Evolutionary conservation across 2,888 invertebrate genomes (phyloP).

Genomic region (Azorinus chamasolen): DNA sequence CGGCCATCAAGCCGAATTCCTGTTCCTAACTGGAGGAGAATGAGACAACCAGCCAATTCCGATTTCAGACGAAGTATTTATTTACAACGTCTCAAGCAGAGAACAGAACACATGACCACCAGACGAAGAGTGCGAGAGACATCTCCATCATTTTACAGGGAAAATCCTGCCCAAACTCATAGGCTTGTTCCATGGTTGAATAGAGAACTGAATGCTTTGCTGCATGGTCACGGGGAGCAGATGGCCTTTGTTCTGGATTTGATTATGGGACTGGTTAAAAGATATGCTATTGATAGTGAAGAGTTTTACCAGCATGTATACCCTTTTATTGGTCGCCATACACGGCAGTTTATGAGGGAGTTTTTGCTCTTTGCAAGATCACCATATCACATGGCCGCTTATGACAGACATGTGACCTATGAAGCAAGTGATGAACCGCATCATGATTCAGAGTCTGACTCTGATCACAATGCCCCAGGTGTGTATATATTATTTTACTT

Average conservation of each 20-base stretch:
- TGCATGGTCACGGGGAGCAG: slow-evolving; percentile 85
- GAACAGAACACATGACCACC: slow-evolving; percentile 87
- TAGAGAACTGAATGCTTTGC: slow-evolving; percentile 93
- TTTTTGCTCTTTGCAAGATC: slow-evolving; percentile 94
- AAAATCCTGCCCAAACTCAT: slow-evolving; percentile 92
- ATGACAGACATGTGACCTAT: slow-evolving; percentile 86
- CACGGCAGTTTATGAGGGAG: slow-evolving; percentile 96
- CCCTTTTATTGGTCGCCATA: slow-evolving; percentile 91
- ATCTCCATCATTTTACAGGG: slow-evolving; percentile 83
- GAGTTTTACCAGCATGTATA: slow-evolving; percentile 91
- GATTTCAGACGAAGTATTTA: slow-evolving; percentile 91
- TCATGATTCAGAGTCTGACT: slow-evolving; percentile 64
- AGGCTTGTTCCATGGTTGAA: slow-evolving; percentile 95
- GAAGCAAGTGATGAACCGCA: slow-evolving; percentile 58
- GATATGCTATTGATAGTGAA: slow-evolving; percentile 86
- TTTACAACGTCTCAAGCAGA: slow-evolving; percentile 93
- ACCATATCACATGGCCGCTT: slow-evolving; percentile 94
- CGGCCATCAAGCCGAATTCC: slow-evolving; percentile 60
- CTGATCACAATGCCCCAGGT: slow-evolving; percentile 10
- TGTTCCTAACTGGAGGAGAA: slow-evolving; percentile 49
- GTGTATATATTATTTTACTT: too few relatives aligned
- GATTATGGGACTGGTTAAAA: slow-evolving; percentile 90
- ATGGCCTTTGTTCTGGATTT: slow-evolving; percentile 89
- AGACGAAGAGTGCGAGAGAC: slow-evolving; percentile 71
- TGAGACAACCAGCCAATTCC: slow-evolving; percentile 69